Conservation (phyloP, 2,888 invertebrate species). For the Andrena trimmerana region DNA sequence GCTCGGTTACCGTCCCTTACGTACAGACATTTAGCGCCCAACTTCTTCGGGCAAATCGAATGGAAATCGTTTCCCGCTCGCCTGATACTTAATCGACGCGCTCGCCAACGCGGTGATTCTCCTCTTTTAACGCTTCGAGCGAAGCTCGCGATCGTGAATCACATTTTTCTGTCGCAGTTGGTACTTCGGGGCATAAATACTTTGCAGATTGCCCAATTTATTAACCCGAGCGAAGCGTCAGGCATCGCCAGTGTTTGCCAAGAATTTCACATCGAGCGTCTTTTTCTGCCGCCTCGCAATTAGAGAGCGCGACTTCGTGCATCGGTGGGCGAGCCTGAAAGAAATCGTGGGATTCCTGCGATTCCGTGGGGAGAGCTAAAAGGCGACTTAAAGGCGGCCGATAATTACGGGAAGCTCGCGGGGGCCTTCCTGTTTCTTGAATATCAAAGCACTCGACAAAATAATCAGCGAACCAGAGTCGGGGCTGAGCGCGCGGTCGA, state of each 20-base stretch:
- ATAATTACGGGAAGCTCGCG: slow-evolving; percentile 76
- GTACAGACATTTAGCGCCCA: slow-evolving; percentile 80
- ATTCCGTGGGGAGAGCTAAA: slow-evolving; percentile 26
- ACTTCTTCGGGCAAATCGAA: slow-evolving; percentile 82
- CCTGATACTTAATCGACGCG: slow-evolving; percentile 46
- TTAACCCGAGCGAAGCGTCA: neutral
- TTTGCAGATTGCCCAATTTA: neutral
- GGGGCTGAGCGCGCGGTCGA: slow-evolving; percentile 66
- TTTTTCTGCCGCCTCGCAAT: neutral
- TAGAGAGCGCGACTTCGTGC: slow-evolving; percentile 16
- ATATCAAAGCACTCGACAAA: slow-evolving; percentile 79
- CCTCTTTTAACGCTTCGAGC: slow-evolving; percentile 3
- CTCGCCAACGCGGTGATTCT: slow-evolving; percentile 22
- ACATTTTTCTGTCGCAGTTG: neutral
- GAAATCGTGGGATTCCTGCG: slow-evolving; percentile 47
- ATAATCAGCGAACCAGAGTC: slow-evolving; percentile 74
- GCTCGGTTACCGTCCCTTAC: slow-evolving; percentile 72
- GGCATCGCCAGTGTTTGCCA: neutral
- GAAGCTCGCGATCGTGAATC: too few relatives aligned
- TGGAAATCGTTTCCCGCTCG: slow-evolving; percentile 78
- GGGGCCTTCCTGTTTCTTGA: slow-evolving; percentile 67
- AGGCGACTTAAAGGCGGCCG: slow-evolving; percentile 61
- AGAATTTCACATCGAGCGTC: neutral
- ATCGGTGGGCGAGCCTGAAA: slow-evolving; percentile 13
- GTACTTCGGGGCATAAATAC: neutral